A percentile compares a stretch with the other conserved stretches of the same genome.
Conservation (phyloP, 2,888 invertebrate species). For the Beris morrisii region DNA sequence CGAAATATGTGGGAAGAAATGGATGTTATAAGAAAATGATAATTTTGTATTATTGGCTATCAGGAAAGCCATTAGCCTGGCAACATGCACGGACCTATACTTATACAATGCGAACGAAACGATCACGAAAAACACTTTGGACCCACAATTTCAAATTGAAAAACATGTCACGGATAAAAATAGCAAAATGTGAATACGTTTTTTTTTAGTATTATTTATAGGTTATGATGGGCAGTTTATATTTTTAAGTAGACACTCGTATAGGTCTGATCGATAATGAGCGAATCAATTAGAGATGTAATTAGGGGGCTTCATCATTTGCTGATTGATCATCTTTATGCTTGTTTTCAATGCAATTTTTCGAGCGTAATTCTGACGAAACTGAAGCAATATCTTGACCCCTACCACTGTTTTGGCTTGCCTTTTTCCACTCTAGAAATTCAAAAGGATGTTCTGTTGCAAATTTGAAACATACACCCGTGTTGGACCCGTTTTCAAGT, state of each 20-base stretch:
- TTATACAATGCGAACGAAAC: neutral
- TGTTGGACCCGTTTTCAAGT: no score
- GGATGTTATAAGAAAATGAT: neutral
- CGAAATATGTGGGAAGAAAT: no score
- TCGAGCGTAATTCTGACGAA: no score
- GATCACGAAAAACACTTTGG: neutral
- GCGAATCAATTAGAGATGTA: neutral
- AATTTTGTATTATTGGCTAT: neutral
- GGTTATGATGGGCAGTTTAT: no score
- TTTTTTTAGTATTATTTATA: no score
- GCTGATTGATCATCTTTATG: neutral
- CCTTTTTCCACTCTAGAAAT: no score
- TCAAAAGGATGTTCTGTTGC: no score
- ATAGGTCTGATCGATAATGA: neutral
- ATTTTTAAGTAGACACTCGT: no score
- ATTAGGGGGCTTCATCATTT: neutral
- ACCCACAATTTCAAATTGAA: neutral
- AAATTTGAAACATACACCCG: no score
- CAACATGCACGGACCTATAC: neutral
- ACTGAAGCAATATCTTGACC: no score
- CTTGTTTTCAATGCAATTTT: neutral
- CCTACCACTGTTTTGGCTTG: no score
- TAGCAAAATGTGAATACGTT: neutral
- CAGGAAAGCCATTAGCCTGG: conserved; percentile 1
- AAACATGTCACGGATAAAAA: conserved; percentile 4